Conservation (phyloP, 2,797 vertebrate genomes). For the Cephalopachus bancanus region DNA sequence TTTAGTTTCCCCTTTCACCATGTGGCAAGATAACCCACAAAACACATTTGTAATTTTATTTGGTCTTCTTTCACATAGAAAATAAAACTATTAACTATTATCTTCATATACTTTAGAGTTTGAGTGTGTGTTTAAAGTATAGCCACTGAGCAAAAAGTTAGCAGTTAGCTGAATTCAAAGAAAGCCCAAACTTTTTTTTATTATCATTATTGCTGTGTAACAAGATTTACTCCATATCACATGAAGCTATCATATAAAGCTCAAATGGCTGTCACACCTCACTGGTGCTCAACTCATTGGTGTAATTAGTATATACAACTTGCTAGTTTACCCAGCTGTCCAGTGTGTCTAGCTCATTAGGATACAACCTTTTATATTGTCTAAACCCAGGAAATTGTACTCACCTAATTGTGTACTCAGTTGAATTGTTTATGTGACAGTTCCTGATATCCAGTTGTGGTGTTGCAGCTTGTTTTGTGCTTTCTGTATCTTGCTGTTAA, state of each 20-base stretch:
- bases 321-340: background rate
- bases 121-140: background rate
- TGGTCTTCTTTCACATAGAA: constrained; percentile 5
- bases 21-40: background rate
- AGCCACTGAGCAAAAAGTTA: background rate
- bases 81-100: background rate
- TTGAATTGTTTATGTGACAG: background rate
- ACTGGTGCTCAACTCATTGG: background rate
- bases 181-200: background rate
- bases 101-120: background rate
- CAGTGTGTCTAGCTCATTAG: background rate
- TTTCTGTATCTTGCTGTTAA: constrained; percentile 54
- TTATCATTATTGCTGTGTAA: background rate
- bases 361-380: background rate
- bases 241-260: background rate
- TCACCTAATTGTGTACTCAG: background rate
- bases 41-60: background rate
- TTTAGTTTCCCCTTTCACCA: constrained; percentile 11
- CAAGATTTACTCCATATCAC: background rate
- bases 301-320: background rate
- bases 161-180: background rate
- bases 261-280: background rate
- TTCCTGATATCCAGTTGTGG: constrained; percentile 10
- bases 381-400: background rate
- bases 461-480: constrained; percentile 11